A percentile compares a stretch with the other conserved stretches of the same genome.
Conservation (phyloP, 2,113 vertebrate species). For the Helogale parvula region DNA sequence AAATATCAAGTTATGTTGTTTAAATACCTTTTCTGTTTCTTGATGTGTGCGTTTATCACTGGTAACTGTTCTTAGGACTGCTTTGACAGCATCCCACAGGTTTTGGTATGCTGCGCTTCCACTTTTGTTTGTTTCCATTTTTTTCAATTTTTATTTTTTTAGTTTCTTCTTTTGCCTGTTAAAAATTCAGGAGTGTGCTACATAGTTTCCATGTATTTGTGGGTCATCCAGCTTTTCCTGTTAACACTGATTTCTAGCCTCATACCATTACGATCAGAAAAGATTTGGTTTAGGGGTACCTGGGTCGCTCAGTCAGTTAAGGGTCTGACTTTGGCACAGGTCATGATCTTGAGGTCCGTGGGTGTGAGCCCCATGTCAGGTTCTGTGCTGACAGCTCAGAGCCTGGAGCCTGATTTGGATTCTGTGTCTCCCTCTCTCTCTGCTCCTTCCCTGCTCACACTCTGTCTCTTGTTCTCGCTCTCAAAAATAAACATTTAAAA, state of each 20-base stretch:
- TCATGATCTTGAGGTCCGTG: no score
- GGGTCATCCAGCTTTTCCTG: neutral
- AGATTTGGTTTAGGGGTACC: no score
- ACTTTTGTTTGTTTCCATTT: neutral
- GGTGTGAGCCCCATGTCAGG: no score
- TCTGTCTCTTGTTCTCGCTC: no score
- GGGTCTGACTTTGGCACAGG: no score
- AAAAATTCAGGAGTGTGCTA: neutral
- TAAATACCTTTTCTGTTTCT: neutral
- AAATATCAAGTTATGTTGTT: neutral
- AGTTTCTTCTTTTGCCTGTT: neutral
- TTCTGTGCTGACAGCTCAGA: no score
- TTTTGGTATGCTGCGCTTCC: neutral
- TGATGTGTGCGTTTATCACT: neutral
- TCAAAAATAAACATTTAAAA: no score
- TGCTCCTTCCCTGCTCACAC: no score
- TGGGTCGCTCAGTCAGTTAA: no score
- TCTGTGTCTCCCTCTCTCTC: no score
- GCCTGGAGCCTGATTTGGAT: no score
- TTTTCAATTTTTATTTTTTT: no score
- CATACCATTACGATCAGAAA: neutral
- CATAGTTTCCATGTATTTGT: neutral
- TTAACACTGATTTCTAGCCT: neutral
- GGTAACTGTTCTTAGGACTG: neutral
- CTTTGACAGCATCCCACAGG: neutral